These are phyloP conservation scores for Siniperca knerii DNA, from an alignment of 2,113 vertebrate species.

Conservation along the genomic window DNA sequence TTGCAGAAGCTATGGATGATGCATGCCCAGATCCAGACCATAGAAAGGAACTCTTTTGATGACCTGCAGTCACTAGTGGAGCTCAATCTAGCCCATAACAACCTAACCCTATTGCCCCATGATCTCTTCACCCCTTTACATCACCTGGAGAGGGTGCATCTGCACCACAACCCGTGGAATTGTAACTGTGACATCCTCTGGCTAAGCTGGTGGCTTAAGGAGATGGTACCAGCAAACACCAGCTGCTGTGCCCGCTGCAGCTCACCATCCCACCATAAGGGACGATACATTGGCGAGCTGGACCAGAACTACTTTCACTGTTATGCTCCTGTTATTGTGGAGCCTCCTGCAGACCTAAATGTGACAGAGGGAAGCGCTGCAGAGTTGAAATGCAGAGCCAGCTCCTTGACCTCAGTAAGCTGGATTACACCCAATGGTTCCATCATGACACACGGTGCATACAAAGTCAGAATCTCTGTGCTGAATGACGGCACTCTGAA, in stretches of 20 bases:
- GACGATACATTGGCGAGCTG: constrained; percentile 96
- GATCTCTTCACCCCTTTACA: constrained; percentile 98
- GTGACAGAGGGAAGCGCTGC: constrained; percentile 98
- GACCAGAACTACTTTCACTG: constrained; percentile 99
- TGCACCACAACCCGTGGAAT: constrained; percentile 99
- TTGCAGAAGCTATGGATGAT: constrained; percentile 99
- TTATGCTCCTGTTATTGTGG: constrained; percentile 98
- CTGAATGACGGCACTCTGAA: constrained; percentile 97
- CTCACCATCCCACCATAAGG: constrained; percentile 92
- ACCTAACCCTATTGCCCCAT: constrained; percentile 97
- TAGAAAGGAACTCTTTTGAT: constrained; percentile 98
- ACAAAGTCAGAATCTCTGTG: constrained; percentile 96
- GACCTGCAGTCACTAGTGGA: constrained; percentile 98
- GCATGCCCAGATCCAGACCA: constrained; percentile 98
- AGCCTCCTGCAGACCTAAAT: constrained; percentile 96
- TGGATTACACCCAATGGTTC: constrained; percentile 99
- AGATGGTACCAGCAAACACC: constrained; percentile 98
- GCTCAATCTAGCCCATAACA: constrained; percentile 98
- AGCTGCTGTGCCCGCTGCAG: constrained; percentile 98
- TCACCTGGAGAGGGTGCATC: constrained; percentile 95
- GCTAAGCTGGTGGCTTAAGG: constrained; percentile 99
- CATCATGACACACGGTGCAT: constrained; percentile 96
- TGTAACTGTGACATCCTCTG: constrained; percentile 99
- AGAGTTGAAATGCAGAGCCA: constrained; percentile 96
- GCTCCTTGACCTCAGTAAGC: constrained; percentile 95